Evolutionary conservation across 2,113 vertebrate species (phyloP).

Genomic region (Camelus dromedarius): DNA sequence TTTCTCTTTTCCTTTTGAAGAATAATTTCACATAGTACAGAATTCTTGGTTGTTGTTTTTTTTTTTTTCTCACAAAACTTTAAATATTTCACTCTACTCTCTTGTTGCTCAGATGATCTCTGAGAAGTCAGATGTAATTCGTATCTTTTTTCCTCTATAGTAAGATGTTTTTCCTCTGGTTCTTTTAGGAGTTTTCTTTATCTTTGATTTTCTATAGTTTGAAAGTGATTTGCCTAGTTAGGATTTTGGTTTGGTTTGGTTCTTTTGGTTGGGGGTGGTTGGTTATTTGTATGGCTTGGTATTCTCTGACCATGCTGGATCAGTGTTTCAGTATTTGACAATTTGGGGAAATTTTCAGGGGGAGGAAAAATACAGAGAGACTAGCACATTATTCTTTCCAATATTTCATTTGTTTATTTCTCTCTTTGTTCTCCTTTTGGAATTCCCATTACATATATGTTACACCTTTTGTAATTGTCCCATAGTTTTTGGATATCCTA

Average conservation of each 20-base stretch:
- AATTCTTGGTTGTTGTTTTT: neutral
- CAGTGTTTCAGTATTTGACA: neutral
- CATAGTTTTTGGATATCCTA: neutral
- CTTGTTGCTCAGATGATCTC: neutral
- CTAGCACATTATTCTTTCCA: neutral
- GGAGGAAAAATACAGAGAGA: neutral
- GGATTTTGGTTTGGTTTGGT: neutral
- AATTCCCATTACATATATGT: neutral
- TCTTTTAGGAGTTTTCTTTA: neutral
- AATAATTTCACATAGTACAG: neutral
- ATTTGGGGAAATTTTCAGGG: neutral
- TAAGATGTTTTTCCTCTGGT: neutral
- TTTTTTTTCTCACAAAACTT: neutral
- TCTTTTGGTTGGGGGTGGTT: neutral
- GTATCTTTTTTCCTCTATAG: neutral
- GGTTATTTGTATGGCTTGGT: neutral
- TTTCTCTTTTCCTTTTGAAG: neutral
- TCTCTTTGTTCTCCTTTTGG: neutral
- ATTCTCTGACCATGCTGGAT: neutral
- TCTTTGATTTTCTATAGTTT: neutral
- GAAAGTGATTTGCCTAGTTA: neutral
- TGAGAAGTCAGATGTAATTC: neutral
- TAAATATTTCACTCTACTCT: neutral
- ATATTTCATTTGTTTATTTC: neutral
- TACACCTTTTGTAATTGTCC: neutral